Base-by-base conservation (phyloP, 2,888 invertebrate species). In the Petrophora chlorosata region DNA sequence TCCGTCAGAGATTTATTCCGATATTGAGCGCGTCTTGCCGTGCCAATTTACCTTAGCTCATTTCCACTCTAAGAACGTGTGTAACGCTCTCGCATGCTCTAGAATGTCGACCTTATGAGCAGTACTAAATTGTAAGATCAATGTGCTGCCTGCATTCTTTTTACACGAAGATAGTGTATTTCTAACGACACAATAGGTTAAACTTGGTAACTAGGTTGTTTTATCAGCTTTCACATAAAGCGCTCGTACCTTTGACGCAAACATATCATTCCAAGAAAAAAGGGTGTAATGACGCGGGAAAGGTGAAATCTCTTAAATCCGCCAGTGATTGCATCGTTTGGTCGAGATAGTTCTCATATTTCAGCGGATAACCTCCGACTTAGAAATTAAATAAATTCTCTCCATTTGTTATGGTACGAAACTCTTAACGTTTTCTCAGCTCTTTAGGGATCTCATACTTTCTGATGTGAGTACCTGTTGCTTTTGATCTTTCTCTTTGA, bases 281-380 rank as follows among this genome's bases (percentile, higher is more conserved):
- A 65, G 65, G 61, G 70, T 65, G 67, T 69, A 67, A 68, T 65
- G 62, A 66, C 64, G 65, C 58, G 57, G 62, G 66, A 63, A 68
- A 71, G 75, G 74, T 74, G 58, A 61, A 72, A 80, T 78, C 79
- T 73, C 67, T 76, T 74, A 86, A 88, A 85, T 81, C 87, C 85
- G 70, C 73, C 71, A 70, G 80, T 82, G 88, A 90, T 90, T 85
- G 89, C 82, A 80, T 81, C 88, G 77, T 82, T 89, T 84, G 79
- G 75, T 72, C 63, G 73, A 72, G 78, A 88, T 85, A 78, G 86
- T 81, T 70, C 77, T 82, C 79, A 85, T 89, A 83, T 85, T 84
- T 89, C 86, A 86, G 66, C 67, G 70, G 61, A 63, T 68, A 77
- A 76, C 76, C 75, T 77, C 77, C 66, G 72, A 72, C 79, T 80